These are phyloP conservation scores for Cromileptes altivelis DNA, from an alignment of 2,113 vertebrate genomes.

Conservation along the genomic window DNA sequence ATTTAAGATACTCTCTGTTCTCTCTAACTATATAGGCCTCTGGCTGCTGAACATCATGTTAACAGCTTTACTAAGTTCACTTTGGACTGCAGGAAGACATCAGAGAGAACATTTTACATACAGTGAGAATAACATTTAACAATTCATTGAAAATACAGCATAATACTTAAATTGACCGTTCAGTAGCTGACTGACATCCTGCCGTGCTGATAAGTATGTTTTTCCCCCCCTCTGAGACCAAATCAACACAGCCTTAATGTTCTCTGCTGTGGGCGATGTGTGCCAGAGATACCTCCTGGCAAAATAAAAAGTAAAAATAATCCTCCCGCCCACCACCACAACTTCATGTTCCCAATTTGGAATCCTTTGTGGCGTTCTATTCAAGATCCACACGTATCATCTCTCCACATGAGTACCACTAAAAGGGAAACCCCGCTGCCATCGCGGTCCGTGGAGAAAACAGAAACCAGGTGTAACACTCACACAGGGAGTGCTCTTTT, in stretches of 20 bases:
- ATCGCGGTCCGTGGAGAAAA: constrained; percentile 74
- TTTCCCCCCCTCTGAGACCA: not conserved
- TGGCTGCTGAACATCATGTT: not conserved
- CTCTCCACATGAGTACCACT: constrained; percentile 79
- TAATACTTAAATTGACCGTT: not conserved
- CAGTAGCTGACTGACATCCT: not conserved
- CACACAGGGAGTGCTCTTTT: constrained; percentile 71
- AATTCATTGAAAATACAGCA: not conserved
- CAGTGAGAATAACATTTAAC: not conserved
- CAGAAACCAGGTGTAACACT: constrained; percentile 80
- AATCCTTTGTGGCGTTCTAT: constrained; percentile 81
- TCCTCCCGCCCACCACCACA: constrained; percentile 40
- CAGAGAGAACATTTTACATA: not conserved
- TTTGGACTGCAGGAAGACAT: not conserved
- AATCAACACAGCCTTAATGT: constrained; percentile 22
- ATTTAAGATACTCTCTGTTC: not conserved
- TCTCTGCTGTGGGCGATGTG: constrained; percentile 40
- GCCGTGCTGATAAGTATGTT: not conserved
- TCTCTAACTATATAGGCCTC: not conserved
- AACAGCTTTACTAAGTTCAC: not conserved
- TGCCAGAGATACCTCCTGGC: constrained; percentile 50
- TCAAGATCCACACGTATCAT: constrained; percentile 83
- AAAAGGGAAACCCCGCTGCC: constrained; percentile 73
- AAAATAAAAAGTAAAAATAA: constrained; percentile 70
- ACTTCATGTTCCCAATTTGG: constrained; percentile 61